Base-by-base conservation (phyloP, 2,888 invertebrate species). In the Catocala nupta region DNA sequence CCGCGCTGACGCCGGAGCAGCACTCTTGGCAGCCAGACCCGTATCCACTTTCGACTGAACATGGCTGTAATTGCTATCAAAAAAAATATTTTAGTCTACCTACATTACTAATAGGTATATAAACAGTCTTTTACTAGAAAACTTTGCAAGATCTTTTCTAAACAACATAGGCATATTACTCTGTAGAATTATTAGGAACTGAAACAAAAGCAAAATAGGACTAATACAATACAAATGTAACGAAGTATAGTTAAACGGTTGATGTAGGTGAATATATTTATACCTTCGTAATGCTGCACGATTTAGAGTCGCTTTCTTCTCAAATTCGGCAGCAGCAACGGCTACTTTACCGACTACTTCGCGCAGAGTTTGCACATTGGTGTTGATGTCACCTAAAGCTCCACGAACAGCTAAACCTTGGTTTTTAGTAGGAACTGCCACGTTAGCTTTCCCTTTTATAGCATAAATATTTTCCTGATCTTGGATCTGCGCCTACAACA, bases 21-120 rank as follows among this genome's bases (percentile, higher is more conserved):
- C 55, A 34, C 68, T 70, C 63, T 86, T 91, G 13, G 63, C 72
- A 5, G 87, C 74, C 34, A 90, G 81, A 2, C 94, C 92, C 0
- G 94, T 92, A 68, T 94, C 91, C 48, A 94, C 82, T 78, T 93
- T 94, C 0, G 94, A 92, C 66, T 90, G 91, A 5, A 94, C 92
- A 90, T 94, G 93, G 57, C 85, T 90, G 67, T 94, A 94, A 73
- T 86, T 92, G 65, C 88, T 91, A 80, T 3, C 82, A 84, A 47
- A 57, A 45, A 55, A 53, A 36, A 55, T 49, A 47, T 52, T 51
- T 45, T 50, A 64, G 42, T 63, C 60, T 75, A 78, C 75, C 72
- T 65, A 36, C 75, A 67, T 12, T 25, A 42, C 25, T 33, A 25
- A 25, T 47, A n/a, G n/a, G n/a, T n/a, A 25, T 39, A 39, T 5